A percentile compares a stretch with the other conserved stretches of the same genome.
Evolutionary conservation across 2,113 vertebrate species (phyloP).

Genomic region (Macquaria ambigua): DNA sequence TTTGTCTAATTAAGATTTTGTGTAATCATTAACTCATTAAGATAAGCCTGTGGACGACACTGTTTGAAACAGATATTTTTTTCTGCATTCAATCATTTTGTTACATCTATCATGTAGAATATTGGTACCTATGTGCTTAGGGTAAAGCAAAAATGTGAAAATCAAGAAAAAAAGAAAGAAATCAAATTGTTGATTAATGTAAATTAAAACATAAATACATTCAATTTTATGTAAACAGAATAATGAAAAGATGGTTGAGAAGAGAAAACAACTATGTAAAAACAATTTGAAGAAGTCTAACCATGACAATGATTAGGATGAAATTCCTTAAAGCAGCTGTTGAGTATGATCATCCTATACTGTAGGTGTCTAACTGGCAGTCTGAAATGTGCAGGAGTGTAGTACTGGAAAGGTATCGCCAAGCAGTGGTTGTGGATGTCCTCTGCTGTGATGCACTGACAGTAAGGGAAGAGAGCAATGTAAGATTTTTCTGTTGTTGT

Average conservation of each 20-base stretch:
- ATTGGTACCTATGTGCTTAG: not conserved
- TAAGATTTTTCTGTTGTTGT: not conserved
- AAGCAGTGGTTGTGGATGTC: not conserved
- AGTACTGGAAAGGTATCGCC: not conserved
- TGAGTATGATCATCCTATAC: not conserved
- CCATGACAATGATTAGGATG: not conserved
- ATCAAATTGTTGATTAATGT: not conserved
- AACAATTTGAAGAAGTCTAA: too few relatives aligned
- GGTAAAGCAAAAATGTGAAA: not conserved
- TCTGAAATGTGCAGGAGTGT: not conserved
- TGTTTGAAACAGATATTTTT: not conserved
- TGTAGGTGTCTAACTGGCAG: not conserved
- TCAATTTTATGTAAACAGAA: not conserved
- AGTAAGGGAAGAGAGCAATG: not conserved
- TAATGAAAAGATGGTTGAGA: not conserved
- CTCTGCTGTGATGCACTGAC: conserved; percentile 6
- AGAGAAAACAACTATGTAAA: not conserved
- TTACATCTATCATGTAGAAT: not conserved
- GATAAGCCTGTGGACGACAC: not conserved
- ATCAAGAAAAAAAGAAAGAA: too few relatives aligned
- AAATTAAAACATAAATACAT: too few relatives aligned
- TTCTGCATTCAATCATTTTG: not conserved
- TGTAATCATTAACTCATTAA: not conserved
- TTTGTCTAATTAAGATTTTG: not conserved
- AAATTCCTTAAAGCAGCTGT: not conserved